Conservation (phyloP, 2,113 vertebrate species). For the Esox niger region DNA sequence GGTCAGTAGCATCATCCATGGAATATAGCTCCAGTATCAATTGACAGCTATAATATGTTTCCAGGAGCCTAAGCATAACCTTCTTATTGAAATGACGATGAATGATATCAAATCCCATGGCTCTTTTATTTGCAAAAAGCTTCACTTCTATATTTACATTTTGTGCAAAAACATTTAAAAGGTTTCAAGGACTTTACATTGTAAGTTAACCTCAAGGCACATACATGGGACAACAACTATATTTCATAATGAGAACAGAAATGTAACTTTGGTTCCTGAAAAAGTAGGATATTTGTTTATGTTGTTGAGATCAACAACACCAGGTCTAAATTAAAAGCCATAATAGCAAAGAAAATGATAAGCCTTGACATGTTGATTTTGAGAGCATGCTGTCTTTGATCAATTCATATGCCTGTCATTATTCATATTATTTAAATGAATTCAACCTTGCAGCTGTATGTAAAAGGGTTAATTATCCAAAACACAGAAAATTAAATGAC, state of each 20-base stretch:
- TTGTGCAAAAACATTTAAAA: constrained; percentile 84
- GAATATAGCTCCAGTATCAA: not conserved
- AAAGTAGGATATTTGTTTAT: constrained; percentile 54
- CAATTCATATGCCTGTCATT: constrained; percentile 6
- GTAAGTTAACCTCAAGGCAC: constrained; percentile 84
- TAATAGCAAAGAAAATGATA: constrained; percentile 42
- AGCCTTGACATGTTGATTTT: constrained; percentile 52
- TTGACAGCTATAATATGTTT: not conserved
- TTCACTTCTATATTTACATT: constrained; percentile 79
- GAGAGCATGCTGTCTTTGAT: constrained; percentile 24
- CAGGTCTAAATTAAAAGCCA: constrained; percentile 38
- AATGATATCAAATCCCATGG: constrained; percentile 70
- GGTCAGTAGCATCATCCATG: not conserved
- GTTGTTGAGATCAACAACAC: constrained; percentile 42
- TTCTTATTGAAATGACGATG: constrained; percentile 24
- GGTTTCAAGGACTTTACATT: constrained; percentile 81
- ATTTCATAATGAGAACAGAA: constrained; percentile 72
- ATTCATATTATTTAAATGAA: constrained; percentile 13
- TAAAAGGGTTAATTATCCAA: constrained; percentile 7
- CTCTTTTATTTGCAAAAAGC: constrained; percentile 80
- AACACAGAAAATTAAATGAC: constrained; percentile 17
- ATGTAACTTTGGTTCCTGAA: constrained; percentile 78
- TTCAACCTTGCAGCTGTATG: constrained; percentile 14
- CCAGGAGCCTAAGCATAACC: not conserved
- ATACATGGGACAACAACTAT: constrained; percentile 79